Percentiles rank a stretch among this genome's conserved stretches.
Evolutionary conservation across 1,140 invertebrate species (phyloP).

Genomic region (Arctopsyche grandis): DNA sequence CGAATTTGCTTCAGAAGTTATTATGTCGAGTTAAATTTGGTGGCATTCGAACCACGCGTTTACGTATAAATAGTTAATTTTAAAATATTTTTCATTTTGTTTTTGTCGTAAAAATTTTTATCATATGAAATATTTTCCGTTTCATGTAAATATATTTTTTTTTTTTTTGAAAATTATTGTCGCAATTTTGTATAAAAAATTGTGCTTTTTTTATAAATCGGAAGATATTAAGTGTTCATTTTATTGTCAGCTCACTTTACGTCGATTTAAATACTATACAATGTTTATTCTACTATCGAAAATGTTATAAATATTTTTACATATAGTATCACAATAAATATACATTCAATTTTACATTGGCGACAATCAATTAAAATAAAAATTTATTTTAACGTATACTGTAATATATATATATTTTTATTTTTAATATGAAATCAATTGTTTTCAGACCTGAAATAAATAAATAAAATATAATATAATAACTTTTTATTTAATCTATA

Average conservation of each 20-base stretch:
- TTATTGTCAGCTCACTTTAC: constrained; percentile 1
- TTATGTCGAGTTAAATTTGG: constrained; percentile 1
- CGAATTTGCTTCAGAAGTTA: background rate
- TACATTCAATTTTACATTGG: background rate
- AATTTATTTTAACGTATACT: background rate
- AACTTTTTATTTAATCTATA: too few species aligned
- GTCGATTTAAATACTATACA: background rate
- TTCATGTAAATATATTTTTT: background rate
- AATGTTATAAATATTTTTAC: background rate
- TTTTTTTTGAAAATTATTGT: constrained; percentile 11
- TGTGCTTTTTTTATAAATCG: background rate
- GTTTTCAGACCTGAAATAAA: constrained; percentile 4
- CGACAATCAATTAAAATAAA: background rate
- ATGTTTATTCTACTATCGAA: background rate
- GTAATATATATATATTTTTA: background rate
- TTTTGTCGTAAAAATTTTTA: background rate
- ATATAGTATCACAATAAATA: constrained; percentile 18
- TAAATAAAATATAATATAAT: background rate
- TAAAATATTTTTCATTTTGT: background rate
- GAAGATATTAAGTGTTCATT: background rate
- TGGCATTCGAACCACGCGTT: background rate
- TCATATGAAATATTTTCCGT: background rate
- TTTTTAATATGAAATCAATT: background rate
- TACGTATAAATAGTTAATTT: background rate
- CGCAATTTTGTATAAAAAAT: background rate